Evolutionary conservation across 2,888 invertebrate genomes (phyloP), one percentile per base, ranked within the genome.

Genomic region (Harmothoe impar): DNA sequence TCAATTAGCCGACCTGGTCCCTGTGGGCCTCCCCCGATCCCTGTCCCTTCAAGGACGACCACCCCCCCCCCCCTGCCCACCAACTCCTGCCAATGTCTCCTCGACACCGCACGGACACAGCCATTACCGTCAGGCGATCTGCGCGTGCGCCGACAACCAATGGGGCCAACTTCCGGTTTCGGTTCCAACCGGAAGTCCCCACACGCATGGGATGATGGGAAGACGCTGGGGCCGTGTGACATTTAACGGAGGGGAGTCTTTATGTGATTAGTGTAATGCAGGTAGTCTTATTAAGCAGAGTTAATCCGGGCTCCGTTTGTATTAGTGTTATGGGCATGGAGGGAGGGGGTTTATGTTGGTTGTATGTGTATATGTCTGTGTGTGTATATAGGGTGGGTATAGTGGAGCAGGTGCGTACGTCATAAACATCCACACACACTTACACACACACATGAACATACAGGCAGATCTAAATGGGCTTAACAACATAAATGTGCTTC

Each of bases 211-310:
- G 43, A 7, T 10, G 43, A 43, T 3, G 43, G 43, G 43, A 43
- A 43, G 43, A 43, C 43, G 3, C 43, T 43, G 43, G 43, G 10
- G 43, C 25, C 20, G n/a, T 35, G 20, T 15, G 81, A 33, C 20
- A 33, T 35, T 20, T 20, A 33, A 43, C n/a, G 81, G 7, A n/a
- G 62, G 62, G 62, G 20, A n/a, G n/a, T 62, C 23, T 62, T 62
- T 62, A 62, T n/a, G 35, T 81, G 81, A 81, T 81, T 81, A 81
- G 35, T 17, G 81, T 35, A 43, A 81, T n/a, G 15, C 81, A 17
- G 20, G 35, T 17, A 43, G 33, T 81, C 81, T 81, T 25, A 81
- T 81, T 81, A 81, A 81, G 33, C 25, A 35, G 35, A 20, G 81
- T 81, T 81, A 81, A 81, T 81, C 81, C 81, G 20, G 3, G 31